A percentile compares a stretch with the other conserved stretches of the same genome.
Conservation (phyloP, 2,113 vertebrate genomes). For the Falco punctatus region DNA sequence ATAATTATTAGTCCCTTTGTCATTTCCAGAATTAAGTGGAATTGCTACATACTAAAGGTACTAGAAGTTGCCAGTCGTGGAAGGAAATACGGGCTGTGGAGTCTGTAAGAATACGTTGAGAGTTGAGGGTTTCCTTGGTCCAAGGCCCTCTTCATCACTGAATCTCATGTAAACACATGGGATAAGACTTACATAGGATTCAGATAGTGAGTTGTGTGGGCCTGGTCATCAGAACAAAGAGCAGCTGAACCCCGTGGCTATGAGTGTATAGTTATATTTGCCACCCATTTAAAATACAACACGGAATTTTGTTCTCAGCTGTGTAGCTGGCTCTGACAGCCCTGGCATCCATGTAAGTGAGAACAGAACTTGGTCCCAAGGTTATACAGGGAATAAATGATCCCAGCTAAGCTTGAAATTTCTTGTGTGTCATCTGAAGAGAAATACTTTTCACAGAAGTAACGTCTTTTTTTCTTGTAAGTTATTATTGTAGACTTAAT, state of each 20-base stretch:
- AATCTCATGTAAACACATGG: not conserved
- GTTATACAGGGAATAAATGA: not conserved
- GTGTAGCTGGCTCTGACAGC: not conserved
- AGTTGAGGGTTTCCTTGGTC: not conserved
- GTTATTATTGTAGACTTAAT: not conserved
- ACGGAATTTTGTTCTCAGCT: not conserved
- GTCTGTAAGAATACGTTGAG: not conserved
- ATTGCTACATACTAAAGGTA: not conserved
- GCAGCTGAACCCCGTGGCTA: not conserved
- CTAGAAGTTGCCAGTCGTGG: not conserved
- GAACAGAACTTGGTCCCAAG: not conserved
- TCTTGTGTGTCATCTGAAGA: not conserved
- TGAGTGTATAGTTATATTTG: not conserved
- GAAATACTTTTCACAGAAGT: not conserved
- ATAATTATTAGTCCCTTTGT: not conserved
- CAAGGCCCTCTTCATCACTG: not conserved
- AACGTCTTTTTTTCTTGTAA: not conserved
- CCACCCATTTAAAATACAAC: not conserved
- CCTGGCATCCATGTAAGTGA: not conserved
- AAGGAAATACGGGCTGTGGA: not conserved
- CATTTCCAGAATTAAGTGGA: not conserved
- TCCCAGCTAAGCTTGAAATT: not conserved
- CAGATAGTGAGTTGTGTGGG: fast-evolving
- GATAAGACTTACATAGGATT: not conserved
- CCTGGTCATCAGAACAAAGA: not conserved